These are phyloP conservation scores for Phalacrocorax brasilianus DNA, from an alignment of 2,113 vertebrate species.

Conservation along the genomic window DNA sequence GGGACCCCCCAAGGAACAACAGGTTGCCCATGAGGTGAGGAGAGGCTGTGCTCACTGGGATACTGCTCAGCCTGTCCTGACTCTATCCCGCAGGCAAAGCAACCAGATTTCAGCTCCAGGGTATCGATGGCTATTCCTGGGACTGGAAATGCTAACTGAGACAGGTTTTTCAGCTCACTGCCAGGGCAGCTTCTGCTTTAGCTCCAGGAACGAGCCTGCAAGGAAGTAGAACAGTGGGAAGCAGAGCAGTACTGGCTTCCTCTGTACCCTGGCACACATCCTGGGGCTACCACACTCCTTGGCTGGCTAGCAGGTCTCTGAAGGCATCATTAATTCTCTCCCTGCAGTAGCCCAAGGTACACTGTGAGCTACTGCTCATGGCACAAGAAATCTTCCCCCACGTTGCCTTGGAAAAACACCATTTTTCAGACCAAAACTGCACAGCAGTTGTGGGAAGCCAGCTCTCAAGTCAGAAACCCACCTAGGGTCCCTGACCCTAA, in stretches of 20 bases:
- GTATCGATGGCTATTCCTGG: accelerated
- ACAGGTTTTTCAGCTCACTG: not conserved
- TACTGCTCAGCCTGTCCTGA: not conserved
- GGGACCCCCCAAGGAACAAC: not conserved
- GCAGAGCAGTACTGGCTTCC: not conserved
- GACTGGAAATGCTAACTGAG: not conserved
- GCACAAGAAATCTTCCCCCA: accelerated
- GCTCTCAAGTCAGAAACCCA: not conserved
- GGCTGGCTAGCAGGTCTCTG: not conserved
- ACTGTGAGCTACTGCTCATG: not conserved
- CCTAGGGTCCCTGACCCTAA: not conserved
- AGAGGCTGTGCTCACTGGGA: not conserved
- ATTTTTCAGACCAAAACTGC: not conserved
- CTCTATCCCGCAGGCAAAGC: not conserved
- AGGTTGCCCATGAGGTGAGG: accelerated
- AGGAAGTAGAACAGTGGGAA: not conserved
- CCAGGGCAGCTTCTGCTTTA: not conserved
- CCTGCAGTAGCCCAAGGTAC: not conserved
- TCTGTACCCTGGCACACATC: not conserved
- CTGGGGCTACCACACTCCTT: not conserved
- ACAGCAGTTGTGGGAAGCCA: not conserved
- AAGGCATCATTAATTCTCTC: not conserved
- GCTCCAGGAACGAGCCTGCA: not conserved
- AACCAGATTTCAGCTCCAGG: not conserved
- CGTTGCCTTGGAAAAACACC: not conserved